Conservation (phyloP, 2,797 vertebrate species). For the Fringilla coelebs region DNA sequence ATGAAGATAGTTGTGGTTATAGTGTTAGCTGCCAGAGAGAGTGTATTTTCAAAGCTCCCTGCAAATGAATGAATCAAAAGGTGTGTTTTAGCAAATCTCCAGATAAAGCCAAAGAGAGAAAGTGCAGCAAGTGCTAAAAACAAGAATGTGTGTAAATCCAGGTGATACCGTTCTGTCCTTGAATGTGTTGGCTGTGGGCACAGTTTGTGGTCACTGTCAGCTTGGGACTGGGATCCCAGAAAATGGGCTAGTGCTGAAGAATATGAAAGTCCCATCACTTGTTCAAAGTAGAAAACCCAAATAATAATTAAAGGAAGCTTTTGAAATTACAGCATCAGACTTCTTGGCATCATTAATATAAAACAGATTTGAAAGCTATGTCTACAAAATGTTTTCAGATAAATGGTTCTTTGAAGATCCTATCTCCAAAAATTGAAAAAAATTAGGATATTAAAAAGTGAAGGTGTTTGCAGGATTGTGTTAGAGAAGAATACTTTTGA, state of each 20-base stretch:
- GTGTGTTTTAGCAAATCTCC: background rate
- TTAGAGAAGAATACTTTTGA: background rate
- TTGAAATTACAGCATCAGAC: background rate
- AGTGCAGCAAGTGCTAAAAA: background rate
- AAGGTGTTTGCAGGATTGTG: background rate
- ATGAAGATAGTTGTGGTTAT: background rate
- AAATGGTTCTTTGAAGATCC: background rate
- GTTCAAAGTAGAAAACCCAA: background rate
- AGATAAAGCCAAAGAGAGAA: background rate
- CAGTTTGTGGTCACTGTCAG: background rate
- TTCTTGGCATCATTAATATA: background rate
- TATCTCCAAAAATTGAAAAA: background rate
- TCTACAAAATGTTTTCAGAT: background rate
- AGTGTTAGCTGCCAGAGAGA: background rate
- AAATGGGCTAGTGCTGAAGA: background rate
- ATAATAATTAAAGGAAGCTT: background rate
- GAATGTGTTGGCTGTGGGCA: background rate
- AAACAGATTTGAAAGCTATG: background rate
- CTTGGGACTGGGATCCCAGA: background rate
- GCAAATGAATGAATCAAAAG: background rate
- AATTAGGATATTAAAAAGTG: background rate
- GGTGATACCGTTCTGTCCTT: background rate
- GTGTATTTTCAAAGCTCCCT: background rate
- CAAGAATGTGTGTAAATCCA: background rate
- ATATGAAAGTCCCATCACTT: background rate